These are phyloP conservation scores for Spea hammondii DNA, from an alignment of 2,797 vertebrate species.

Conservation along the genomic window DNA sequence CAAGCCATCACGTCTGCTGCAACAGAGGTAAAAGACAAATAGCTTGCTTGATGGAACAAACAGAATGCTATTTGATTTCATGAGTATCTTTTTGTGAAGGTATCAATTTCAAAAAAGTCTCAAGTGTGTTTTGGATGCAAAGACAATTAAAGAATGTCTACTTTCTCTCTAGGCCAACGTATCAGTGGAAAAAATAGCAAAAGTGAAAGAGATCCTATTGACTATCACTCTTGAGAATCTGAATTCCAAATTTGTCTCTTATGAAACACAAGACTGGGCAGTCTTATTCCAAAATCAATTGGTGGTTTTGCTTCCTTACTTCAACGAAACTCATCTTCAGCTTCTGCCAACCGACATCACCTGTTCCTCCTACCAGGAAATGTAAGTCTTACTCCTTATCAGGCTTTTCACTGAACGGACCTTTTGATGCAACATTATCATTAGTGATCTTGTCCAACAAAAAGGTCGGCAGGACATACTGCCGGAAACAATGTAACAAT, in stretches of 20 bases:
- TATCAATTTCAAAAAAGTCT: neutral
- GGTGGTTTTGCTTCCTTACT: neutral
- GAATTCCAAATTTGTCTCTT: neutral
- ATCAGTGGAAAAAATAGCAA: too few species aligned
- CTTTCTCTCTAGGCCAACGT: neutral
- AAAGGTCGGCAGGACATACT: too few species aligned
- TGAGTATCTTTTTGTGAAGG: neutral
- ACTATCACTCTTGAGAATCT: neutral
- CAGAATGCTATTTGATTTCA: neutral
- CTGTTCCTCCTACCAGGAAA: conserved; percentile 9
- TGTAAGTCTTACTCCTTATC: neutral
- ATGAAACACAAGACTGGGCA: conserved; percentile 1
- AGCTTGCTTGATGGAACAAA: neutral
- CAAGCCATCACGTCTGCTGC: neutral
- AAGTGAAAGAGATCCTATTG: neutral
- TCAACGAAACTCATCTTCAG: neutral
- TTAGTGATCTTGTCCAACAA: too few species aligned
- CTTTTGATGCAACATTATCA: too few species aligned
- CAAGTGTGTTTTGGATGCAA: neutral
- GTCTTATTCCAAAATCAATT: neutral
- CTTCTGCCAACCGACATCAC: neutral
- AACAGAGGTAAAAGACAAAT: conserved; percentile 12
- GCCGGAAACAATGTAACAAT: too few species aligned
- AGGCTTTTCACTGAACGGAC: too few species aligned
- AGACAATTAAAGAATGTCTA: neutral